These are phyloP conservation scores for Labroides dimidiatus DNA, from an alignment of 2,797 vertebrate species.

Conservation along the genomic window DNA sequence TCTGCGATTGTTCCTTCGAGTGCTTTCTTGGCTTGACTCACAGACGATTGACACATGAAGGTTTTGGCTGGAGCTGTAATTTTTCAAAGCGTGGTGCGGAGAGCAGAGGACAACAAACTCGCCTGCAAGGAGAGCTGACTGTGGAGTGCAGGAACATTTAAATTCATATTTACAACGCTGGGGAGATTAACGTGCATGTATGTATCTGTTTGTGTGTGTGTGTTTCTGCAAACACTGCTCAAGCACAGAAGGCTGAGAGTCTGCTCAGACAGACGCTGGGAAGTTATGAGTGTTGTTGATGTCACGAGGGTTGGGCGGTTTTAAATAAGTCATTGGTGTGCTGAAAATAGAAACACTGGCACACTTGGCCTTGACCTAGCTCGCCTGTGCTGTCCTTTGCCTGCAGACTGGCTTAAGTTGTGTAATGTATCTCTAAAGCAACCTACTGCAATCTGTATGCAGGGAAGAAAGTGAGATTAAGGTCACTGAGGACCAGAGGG, in stretches of 20 bases:
- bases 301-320: slow-evolving; percentile 65
- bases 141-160: background rate
- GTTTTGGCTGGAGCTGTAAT: slow-evolving; percentile 13
- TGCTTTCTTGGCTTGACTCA: slow-evolving; percentile 28
- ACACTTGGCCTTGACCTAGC: slow-evolving; percentile 64
- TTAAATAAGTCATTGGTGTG: slow-evolving; percentile 80
- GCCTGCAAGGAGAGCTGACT: background rate
- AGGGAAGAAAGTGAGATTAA: slow-evolving; percentile 20
- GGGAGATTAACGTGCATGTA: background rate
- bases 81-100: slow-evolving; percentile 11
- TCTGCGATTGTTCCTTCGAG: slow-evolving; percentile 40
- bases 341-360: slow-evolving; percentile 75
- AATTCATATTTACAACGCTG: slow-evolving; percentile 2
- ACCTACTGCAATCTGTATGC: slow-evolving; percentile 6
- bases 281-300: slow-evolving; percentile 58
- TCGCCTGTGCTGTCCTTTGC: slow-evolving; percentile 28
- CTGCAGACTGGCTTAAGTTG: slow-evolving; percentile 35
- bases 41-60: slow-evolving; percentile 34
- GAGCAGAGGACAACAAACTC: slow-evolving; percentile 4
- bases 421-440: slow-evolving; percentile 36
- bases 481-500: slow-evolving; percentile 33
- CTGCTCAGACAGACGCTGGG: slow-evolving; percentile 56
- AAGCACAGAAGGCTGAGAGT: slow-evolving; percentile 43
- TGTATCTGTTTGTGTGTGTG: background rate
- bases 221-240: slow-evolving; percentile 2